Conservation (phyloP, 2,888 invertebrate genomes). For the Dromius quadrimaculatus region DNA sequence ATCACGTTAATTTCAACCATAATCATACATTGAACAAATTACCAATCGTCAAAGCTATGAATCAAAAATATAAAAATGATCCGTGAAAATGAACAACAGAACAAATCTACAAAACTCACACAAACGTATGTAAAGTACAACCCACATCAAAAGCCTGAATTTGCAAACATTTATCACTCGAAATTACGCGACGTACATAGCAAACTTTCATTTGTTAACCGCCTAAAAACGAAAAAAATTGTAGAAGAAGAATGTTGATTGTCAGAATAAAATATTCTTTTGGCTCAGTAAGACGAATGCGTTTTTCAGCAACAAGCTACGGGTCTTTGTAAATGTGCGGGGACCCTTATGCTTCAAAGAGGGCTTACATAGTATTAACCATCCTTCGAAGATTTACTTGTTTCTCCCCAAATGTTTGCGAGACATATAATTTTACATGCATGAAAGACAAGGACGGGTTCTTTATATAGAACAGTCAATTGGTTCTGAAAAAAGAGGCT, state of each 20-base stretch:
- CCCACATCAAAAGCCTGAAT: neutral
- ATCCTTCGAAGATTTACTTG: too few species aligned
- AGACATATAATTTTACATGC: too few species aligned
- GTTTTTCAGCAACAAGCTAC: conserved; percentile 36
- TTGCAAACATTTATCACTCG: neutral
- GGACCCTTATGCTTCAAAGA: conserved; percentile 11
- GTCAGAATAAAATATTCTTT: conserved; percentile 44
- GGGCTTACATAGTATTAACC: too few species aligned
- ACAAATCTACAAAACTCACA: conserved; percentile 2
- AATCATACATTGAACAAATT: neutral
- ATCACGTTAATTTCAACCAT: neutral
- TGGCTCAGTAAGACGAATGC: conserved; percentile 36
- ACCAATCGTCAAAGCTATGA: neutral
- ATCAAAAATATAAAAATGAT: neutral
- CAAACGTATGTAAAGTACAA: conserved; percentile 1
- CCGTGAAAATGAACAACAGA: neutral
- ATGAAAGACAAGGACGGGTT: too few species aligned
- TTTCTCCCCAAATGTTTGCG: too few species aligned
- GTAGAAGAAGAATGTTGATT: conserved; percentile 44
- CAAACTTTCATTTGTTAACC: conserved; percentile 2
- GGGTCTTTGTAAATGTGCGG: conserved; percentile 19
- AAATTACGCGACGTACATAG: conserved; percentile 6
- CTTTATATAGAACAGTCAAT: too few species aligned
- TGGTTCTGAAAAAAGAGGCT: too few species aligned
- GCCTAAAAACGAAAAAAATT: neutral